Base-by-base conservation (phyloP, 2,888 invertebrate genomes). In the Criorhina ranunculi region DNA sequence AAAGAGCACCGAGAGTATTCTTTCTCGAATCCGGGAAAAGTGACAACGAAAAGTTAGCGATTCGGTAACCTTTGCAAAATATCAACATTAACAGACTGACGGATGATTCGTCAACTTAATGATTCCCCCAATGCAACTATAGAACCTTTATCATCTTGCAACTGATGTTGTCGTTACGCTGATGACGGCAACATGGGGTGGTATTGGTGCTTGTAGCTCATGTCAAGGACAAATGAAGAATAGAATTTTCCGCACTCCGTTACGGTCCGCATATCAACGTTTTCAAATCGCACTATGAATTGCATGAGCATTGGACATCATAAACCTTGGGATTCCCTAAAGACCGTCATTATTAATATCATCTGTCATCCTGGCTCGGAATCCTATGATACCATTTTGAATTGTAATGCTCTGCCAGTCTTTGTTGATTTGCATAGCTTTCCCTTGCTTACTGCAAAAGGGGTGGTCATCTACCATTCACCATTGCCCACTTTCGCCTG, bases 261-360 rank as follows among this genome's bases (percentile, higher is more conserved):
- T 62, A 42, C 12, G 55, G 42, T 53, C 12, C 40, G 24, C 29
- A 46, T 5, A 33, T 24, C 19, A 59, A 49, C 49, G 49, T n/a
- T 51, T 31, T 42, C 29, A 76, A 24, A 12, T 37, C 40, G 12
- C 62, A 37, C 69, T 60, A 44, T 29, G 60, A 55, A 77, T 60
- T 77, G 77, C 77, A 77, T 62, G 37, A 55, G 60, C 69, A 42
- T 62, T 70, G 70, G 70, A 78, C 70, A 78, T 53, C 40, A 77
- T 69, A 69, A 60, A 69, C 77, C 60, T 15, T 33, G 53, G 44
- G 60, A 62, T 70, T 46, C 70, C 70, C 60, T 46, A 42, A 78
- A 53, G 70, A 70, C 66, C 57, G 40, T 79, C 55, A 73, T 72
- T 72, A 79, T 79, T 79, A 73, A 79, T 79, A 72, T 72, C 79